These are phyloP conservation scores for Blera fallax DNA, from an alignment of 2,888 invertebrate genomes.

Conservation along the genomic window DNA sequence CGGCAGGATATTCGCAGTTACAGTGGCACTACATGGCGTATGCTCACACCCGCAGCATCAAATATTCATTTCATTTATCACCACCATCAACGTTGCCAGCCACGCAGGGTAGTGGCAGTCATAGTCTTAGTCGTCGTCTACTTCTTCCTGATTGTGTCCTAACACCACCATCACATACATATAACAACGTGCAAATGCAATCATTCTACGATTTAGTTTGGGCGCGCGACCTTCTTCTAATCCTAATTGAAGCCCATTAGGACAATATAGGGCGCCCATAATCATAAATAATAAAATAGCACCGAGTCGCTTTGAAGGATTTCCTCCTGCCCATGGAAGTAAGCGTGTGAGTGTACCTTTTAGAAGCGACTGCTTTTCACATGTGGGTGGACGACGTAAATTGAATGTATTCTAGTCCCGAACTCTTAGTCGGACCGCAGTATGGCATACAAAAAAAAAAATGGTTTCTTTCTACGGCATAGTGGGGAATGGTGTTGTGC, in stretches of 20 bases:
- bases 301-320: slow-evolving; percentile 58
- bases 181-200: slow-evolving; percentile 75
- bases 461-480: slow-evolving; percentile 49
- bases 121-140: not conserved
- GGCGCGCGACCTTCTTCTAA: slow-evolving; percentile 74
- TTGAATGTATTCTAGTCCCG: slow-evolving; percentile 26
- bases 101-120: not conserved
- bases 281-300: slow-evolving; percentile 81
- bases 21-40: not conserved
- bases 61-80: slow-evolving; percentile 60
- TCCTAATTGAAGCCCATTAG: slow-evolving; percentile 81
- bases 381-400: slow-evolving; percentile 30
- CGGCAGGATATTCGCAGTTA: slow-evolving; percentile 36
- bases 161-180: slow-evolving; percentile 31
- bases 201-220: slow-evolving; percentile 75
- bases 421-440: slow-evolving; percentile 13
- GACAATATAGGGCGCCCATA: slow-evolving; percentile 80
- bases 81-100: slow-evolving; percentile 1
- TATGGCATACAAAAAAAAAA: slow-evolving; percentile 49
- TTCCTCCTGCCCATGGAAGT: slow-evolving; percentile 2
- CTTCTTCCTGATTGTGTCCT: slow-evolving; percentile 30
- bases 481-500: slow-evolving; percentile 24
- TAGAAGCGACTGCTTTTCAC: not conserved
- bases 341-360: slow-evolving; percentile 36
- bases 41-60: slow-evolving; percentile 25